Conservation (phyloP, 2,113 vertebrate species). For the Hemiscyllium ocellatum region DNA sequence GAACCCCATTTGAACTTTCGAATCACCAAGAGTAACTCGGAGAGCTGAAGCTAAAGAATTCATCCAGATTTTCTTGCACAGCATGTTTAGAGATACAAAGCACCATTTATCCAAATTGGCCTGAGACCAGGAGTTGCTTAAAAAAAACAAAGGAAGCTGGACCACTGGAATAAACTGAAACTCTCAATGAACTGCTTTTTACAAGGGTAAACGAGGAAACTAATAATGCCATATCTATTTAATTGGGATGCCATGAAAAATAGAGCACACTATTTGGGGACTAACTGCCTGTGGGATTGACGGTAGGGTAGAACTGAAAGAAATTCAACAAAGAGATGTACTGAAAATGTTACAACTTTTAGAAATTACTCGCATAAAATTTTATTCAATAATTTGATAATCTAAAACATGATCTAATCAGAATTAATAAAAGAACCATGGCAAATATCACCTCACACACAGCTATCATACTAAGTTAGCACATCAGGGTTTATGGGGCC, state of each 20-base stretch:
- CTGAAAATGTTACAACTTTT: not conserved
- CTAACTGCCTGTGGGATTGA: not conserved
- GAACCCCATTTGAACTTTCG: not conserved
- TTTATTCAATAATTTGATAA: not conserved
- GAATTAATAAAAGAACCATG: not conserved
- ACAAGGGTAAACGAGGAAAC: not conserved
- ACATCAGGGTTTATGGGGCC: not conserved
- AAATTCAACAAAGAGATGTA: not conserved
- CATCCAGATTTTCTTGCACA: not conserved
- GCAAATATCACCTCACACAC: not conserved
- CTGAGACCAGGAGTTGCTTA: not conserved
- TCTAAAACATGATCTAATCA: not conserved
- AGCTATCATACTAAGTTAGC: not conserved
- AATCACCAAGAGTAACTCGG: not conserved
- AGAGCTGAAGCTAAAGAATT: not conserved
- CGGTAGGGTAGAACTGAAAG: not conserved
- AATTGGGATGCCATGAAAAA: not conserved
- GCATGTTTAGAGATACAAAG: not conserved
- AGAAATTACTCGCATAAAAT: not conserved
- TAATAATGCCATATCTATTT: not conserved
- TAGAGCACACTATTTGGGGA: not conserved
- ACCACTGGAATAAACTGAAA: not conserved
- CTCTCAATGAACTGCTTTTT: not conserved
- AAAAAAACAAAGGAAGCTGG: not conserved
- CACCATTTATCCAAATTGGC: conserved; percentile 5